These are phyloP conservation scores for Coenonympha glycerion DNA, from an alignment of 2,888 invertebrate genomes.

Conservation along the genomic window DNA sequence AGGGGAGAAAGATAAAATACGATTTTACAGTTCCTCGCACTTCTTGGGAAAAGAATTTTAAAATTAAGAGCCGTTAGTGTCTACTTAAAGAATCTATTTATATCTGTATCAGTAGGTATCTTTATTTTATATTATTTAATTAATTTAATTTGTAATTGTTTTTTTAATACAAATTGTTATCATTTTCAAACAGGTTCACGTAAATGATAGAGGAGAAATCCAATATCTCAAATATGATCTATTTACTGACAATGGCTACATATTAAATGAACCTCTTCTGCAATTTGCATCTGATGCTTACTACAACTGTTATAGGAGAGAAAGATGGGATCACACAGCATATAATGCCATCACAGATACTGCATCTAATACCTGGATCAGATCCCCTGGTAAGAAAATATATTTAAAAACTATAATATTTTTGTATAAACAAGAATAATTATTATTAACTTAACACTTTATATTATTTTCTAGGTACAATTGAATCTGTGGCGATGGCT, in stretches of 20 bases:
- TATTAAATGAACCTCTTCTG: background rate
- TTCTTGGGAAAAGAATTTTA: too few species aligned
- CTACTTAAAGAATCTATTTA: too few species aligned
- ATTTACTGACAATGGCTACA: constrained; percentile 8
- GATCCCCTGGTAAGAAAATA: background rate
- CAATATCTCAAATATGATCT: constrained; percentile 6
- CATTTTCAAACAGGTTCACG: constrained; percentile 2
- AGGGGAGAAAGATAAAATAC: background rate
- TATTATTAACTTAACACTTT: too few species aligned
- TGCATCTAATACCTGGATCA: background rate
- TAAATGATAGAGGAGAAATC: constrained; percentile 5
- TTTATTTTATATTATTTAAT: too few species aligned
- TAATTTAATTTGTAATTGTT: too few species aligned
- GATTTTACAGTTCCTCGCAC: too few species aligned
- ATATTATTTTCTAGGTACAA: too few species aligned
- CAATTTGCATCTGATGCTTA: background rate
- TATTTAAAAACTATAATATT: background rate
- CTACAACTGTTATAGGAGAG: constrained; percentile 4
- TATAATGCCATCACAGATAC: constrained; percentile 6
- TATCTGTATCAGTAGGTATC: too few species aligned
- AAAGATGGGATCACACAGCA: background rate
- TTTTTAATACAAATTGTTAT: too few species aligned
- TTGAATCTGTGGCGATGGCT: constrained; percentile 78
- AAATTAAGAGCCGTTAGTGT: too few species aligned
- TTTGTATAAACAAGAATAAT: background rate